A percentile compares a stretch with the other conserved stretches of the same genome.
These are phyloP conservation scores for Volucella zonaria DNA, from an alignment of 2,888 invertebrate genomes.

Conservation along the genomic window DNA sequence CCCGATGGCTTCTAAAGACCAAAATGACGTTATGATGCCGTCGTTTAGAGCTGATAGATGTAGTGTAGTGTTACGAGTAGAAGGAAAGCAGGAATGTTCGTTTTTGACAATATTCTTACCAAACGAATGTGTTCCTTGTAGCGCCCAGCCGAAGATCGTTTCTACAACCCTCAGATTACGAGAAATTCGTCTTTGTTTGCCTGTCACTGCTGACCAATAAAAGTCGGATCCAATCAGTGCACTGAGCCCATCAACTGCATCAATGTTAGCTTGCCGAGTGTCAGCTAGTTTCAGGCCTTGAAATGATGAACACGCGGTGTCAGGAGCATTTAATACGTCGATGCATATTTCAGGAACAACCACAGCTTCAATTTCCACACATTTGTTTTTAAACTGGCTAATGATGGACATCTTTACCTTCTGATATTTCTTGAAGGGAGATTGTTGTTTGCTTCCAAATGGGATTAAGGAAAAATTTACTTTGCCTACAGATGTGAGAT, in stretches of 20 bases:
- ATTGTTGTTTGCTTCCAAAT: background rate
- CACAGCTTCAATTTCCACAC: conserved; percentile 1
- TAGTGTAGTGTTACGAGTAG: background rate
- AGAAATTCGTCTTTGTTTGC: conserved; percentile 1
- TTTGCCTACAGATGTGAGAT: background rate
- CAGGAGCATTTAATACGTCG: conserved; percentile 4
- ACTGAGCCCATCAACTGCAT: conserved; percentile 5
- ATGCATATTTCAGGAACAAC: conserved; percentile 14
- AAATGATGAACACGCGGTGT: background rate
- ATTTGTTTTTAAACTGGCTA: conserved; percentile 9
- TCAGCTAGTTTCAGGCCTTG: conserved; percentile 8
- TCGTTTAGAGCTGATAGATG: too few species aligned
- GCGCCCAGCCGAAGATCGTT: conserved; percentile 2
- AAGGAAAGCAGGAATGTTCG: conserved; percentile 8
- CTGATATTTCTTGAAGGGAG: background rate
- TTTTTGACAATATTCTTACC: conserved; percentile 17
- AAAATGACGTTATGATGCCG: too few species aligned
- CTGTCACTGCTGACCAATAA: conserved; percentile 18
- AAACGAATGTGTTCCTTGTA: conserved; percentile 20
- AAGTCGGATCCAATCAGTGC: conserved; percentile 7
- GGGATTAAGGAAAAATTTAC: background rate
- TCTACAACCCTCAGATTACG: conserved; percentile 6
- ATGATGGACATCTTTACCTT: background rate
- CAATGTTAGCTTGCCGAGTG: background rate
- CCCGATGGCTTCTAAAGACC: too few species aligned